Base-by-base conservation (phyloP, 2,888 invertebrate species). In the Mallateleia sp. region DNA sequence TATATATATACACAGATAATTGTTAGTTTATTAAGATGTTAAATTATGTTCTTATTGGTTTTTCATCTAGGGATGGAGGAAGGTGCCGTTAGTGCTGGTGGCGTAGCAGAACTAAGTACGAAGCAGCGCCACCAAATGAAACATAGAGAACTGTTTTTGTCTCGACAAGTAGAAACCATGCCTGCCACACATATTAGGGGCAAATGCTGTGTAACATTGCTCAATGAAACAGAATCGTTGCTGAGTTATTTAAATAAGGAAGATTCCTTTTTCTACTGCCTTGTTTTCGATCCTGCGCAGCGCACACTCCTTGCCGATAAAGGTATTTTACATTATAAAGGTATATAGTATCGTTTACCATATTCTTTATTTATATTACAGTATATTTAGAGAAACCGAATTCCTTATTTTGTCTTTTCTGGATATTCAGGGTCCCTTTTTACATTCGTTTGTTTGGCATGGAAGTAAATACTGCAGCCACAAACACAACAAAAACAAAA, bases 201-300 rank as follows among this genome's bases (percentile, higher is more conserved):
- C 95, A 99, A 99, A 96, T 99, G 99, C 96, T 98, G 98, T 92
- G 99, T 99, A 93, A 99, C 99, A 92, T 96, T 99, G 93, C 97
- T 99, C 96, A 99, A 99, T 96, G 99, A 99, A 96, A 99, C 99
- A 81, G 99, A 99, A 96, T 98, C 99, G 91, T 97, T 99, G 94
- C 97, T 97, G 95, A 98, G 98, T 95, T 99, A 99, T 96, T 97
- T 99, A 95, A 98, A 98, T 96, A 99, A 98, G 97, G 98, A 98
- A 97, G 99, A 99, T 96, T 98, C 98, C 95, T 99, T 99, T 97
- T 99, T 99, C 96, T 99, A 99, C 96, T 99, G 99, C 95, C 97
- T 99, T 96, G 99, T 99, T 93, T 99, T 99, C 96, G 99, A 99
- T 96, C 99, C 99, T 92, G 98, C 98, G 96, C 99, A 99, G 96